Percentiles rank a stretch among this genome's conserved stretches.
Conservation (phyloP, 2,888 invertebrate genomes). For the Phasia obesa region DNA sequence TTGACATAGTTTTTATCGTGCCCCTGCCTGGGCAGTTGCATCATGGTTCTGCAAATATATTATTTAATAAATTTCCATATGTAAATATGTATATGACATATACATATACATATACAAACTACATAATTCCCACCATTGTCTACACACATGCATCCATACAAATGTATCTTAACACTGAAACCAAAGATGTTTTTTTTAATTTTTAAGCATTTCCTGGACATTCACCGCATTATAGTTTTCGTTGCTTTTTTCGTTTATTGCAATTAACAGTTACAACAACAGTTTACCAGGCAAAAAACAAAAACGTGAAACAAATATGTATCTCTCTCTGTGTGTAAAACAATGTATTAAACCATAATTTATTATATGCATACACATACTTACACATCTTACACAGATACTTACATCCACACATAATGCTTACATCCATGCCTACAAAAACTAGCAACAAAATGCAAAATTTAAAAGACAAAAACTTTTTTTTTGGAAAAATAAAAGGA, state of each 20-base stretch:
- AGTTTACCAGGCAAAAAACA: slow-evolving; percentile 16
- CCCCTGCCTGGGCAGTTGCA: not conserved
- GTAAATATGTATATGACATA: not conserved
- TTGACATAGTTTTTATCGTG: too few species aligned
- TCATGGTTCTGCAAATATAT: not conserved
- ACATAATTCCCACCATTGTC: slow-evolving; percentile 26
- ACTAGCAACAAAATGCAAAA: not conserved
- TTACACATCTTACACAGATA: too few species aligned
- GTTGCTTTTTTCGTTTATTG: slow-evolving; percentile 1
- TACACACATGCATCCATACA: slow-evolving; percentile 5
- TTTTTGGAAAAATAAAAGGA: not conserved
- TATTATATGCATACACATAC: slow-evolving; percentile 23
- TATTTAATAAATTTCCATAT: not conserved
- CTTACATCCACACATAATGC: not conserved
- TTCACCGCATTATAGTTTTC: slow-evolving; percentile 38
- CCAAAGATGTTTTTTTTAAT: slow-evolving; percentile 38
- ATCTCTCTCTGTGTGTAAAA: slow-evolving; percentile 21
- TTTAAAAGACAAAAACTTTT: too few species aligned
- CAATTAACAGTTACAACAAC: slow-evolving; percentile 45
- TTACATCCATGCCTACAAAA: not conserved
- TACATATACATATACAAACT: not conserved
- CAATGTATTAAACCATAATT: slow-evolving; percentile 42
- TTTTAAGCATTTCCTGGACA: slow-evolving; percentile 62
- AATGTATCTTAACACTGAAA: slow-evolving; percentile 6
- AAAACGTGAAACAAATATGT: not conserved